Percentiles rank a stretch among this genome's conserved stretches.
Conservation (phyloP, 2,113 vertebrate genomes). For the Psittacula cyanocephala region DNA sequence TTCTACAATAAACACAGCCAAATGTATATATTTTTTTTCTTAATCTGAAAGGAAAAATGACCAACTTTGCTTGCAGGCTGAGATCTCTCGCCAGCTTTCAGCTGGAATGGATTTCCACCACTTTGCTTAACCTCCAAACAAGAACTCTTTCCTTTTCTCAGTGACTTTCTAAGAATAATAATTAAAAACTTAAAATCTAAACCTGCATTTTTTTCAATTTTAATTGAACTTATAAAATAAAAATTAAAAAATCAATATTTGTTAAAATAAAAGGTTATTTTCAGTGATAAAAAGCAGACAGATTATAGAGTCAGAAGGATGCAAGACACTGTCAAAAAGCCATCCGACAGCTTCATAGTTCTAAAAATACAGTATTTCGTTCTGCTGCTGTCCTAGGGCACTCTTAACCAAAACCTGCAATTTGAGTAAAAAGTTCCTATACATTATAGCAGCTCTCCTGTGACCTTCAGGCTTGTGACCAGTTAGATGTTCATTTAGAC, state of each 20-base stretch:
- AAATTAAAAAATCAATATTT: fast-evolving
- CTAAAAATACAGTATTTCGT: background rate
- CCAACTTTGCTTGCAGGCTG: constrained; percentile 10
- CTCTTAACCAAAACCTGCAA: background rate
- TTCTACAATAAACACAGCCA: background rate
- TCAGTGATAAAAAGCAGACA: background rate
- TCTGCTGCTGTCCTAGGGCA: background rate
- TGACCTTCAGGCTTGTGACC: background rate
- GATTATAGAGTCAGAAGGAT: background rate
- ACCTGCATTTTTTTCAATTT: background rate
- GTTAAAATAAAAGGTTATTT: background rate
- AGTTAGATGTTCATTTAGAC: background rate
- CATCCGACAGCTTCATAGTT: background rate
- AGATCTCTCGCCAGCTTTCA: background rate
- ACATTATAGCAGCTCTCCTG: background rate
- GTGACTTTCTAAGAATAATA: background rate
- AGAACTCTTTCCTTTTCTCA: background rate
- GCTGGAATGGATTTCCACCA: constrained; percentile 20
- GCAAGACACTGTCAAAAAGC: background rate
- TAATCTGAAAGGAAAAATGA: constrained; percentile 21
- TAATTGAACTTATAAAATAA: background rate
- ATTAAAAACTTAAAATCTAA: background rate
- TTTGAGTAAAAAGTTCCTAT: background rate
- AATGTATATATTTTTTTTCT: background rate
- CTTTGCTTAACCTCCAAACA: background rate